Base-by-base conservation (phyloP, 1,140 invertebrate species). In the Eumeta japonica region DNA sequence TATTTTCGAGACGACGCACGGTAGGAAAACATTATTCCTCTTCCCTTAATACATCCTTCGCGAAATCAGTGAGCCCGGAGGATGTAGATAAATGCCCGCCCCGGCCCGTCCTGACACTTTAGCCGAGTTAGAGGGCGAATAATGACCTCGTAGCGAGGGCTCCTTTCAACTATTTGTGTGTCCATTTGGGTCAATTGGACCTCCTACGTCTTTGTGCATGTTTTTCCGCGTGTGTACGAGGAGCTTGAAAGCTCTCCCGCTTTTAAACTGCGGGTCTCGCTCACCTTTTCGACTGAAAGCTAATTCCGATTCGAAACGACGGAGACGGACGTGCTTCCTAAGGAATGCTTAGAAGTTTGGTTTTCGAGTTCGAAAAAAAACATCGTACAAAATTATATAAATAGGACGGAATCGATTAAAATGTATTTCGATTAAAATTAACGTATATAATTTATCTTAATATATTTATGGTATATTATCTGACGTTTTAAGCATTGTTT, bases 171-270 rank as follows among this genome's bases (percentile, higher is more conserved):
- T 72, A 66, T 71, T 72, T 60, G 58, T 64, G 50, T 62, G 61
- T 54, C 62, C 61, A 70, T 73, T 70, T 66, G 56, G 68, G 65
- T 70, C 65, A 60, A 70, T 70, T 65, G 67, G 55, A 48, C 53
- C 52, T 64, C 50, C 48, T 51, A 50, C 43, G 43, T 54, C 57
- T 65, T 54, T 30, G 28, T 62, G 55, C 57, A 64, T 59, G 58
- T 59, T 61, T 50, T 50, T 48, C 34, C 20, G 5, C 20, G 5
- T 7, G 5, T 7, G 20, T 24, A 5, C n/a, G n/a, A n/a, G 5
- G 20, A 24, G 20, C 20, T 7, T 24, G n/a, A 24, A 24, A 24
- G 20, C 20, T 24, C n/a, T 24, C 20, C n/a, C n/a, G 20, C 20
- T n/a, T 24, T 24, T 7, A 24, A 24, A 7, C n/a, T n/a, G n/a